These are phyloP conservation scores for Rhynchomys soricoides DNA, from an alignment of 2,113 vertebrate genomes.

Conservation along the genomic window DNA sequence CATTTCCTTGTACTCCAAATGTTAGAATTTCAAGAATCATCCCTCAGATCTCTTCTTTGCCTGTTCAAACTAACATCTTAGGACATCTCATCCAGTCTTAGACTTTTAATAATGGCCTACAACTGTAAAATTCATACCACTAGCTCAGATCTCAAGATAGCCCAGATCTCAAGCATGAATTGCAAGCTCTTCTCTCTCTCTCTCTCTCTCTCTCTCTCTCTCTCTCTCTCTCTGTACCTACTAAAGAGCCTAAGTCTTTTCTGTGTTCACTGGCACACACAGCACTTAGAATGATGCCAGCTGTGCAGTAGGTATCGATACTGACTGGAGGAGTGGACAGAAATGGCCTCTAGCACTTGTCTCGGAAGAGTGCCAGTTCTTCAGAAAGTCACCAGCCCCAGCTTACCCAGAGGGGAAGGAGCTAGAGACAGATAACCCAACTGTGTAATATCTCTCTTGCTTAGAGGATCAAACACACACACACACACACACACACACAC, in stretches of 20 bases:
- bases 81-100: background rate
- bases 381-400: background rate
- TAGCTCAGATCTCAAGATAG: background rate
- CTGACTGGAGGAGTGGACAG: background rate
- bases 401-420: background rate
- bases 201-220: no score
- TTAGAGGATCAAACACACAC: background rate
- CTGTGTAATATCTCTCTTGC: background rate
- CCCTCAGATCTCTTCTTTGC: background rate
- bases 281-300: background rate
- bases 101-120: background rate
- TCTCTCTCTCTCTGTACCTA: background rate
- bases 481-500: background rate
- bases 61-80: background rate
- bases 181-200: background rate
- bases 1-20: background rate
- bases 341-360: background rate
- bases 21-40: background rate
- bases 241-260: background rate
- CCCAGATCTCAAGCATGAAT: background rate
- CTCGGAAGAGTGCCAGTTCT: background rate
- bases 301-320: background rate
- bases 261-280: background rate
- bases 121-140: background rate
- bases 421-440: background rate